Base-by-base conservation (phyloP, 1,140 invertebrate species). In the Microplitis demolitor region DNA sequence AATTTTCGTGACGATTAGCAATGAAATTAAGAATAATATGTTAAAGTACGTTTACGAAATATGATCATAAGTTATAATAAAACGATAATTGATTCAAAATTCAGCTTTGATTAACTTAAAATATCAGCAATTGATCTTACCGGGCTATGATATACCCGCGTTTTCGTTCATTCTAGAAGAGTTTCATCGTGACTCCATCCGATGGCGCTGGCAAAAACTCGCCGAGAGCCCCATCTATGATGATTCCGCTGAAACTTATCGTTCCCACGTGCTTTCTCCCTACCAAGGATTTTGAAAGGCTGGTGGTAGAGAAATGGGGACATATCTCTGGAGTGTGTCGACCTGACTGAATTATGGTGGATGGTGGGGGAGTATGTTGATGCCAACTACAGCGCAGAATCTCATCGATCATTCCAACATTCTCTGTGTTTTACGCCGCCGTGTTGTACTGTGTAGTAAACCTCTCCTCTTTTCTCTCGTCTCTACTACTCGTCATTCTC, bases 361-460 rank as follows among this genome's bases (percentile, higher is more conserved):
- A 72, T 63, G 13, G 62, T 51, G 64, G 63, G 53, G 53, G 71
- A 71, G 72, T 39, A 58, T 60, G 56, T 72, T 76, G 74, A 78
- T 81, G 82, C 80, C 78, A 70, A 74, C 77, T 75, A 85, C 80
- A 76, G 86, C 86, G 86, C 85, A 86, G 85, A 86, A 85, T 86
- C 86, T 83, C 85, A 87, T 87, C 85, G 85, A 87, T 87, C 86
- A 87, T 87, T 85, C 80, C 72, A 73, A 78, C 81, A 82, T 85
- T 83, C 78, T 75, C 82, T 80, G 79, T 83, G 84, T 80, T 85
- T 82, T 81, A 82, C 79, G 80, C 80, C 81, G 81, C 78, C 79
- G 80, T 84, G 82, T 84, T 82, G 80, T 79, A 82, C 79, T 75
- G 80, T 77, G 72, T 77, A 75, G 70, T 74, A 74, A 75, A 73